phyloP scores from a whole-genome alignment of 2,113 vertebrate species.

The Gadus macrocephalus region DNA sequence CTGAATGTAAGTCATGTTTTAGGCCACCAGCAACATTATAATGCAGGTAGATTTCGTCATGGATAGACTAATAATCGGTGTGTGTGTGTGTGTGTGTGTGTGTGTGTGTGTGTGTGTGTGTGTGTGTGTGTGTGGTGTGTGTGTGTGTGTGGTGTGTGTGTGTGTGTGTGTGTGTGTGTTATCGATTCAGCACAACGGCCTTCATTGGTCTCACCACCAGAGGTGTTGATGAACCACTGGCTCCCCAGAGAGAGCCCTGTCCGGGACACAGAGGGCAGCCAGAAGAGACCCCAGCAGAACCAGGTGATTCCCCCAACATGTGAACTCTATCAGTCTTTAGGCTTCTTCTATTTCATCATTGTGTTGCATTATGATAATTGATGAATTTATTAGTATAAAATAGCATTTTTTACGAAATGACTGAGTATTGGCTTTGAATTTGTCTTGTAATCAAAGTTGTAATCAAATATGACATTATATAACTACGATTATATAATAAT shows the following conservation, averaged over 20 bases:
- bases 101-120: constrained; percentile 23
- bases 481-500: too few species aligned
- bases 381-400: too few species aligned
- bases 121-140: constrained; percentile 16
- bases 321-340: too few species aligned
- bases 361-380: too few species aligned
- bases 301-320: constrained; percentile 54
- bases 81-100: constrained; percentile 18
- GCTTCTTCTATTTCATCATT: too few species aligned
- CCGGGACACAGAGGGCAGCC: constrained; percentile 32
- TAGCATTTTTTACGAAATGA: too few species aligned
- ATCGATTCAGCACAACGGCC: constrained; percentile 36
- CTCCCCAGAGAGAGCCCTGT: constrained; percentile 36
- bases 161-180: constrained; percentile 15
- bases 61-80: neutral
- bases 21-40: neutral
- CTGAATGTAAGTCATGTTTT: constrained; percentile 47
- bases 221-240: constrained; percentile 49
- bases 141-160: too few species aligned
- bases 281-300: constrained; percentile 28
- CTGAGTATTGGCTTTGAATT: too few species aligned
- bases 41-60: too few species aligned
- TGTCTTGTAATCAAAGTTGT: neutral
- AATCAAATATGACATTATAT: too few species aligned
- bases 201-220: constrained; percentile 32